phyloP scores from a whole-genome alignment of 2,797 vertebrate species.

The Neomorphus geoffroyi region DNA sequence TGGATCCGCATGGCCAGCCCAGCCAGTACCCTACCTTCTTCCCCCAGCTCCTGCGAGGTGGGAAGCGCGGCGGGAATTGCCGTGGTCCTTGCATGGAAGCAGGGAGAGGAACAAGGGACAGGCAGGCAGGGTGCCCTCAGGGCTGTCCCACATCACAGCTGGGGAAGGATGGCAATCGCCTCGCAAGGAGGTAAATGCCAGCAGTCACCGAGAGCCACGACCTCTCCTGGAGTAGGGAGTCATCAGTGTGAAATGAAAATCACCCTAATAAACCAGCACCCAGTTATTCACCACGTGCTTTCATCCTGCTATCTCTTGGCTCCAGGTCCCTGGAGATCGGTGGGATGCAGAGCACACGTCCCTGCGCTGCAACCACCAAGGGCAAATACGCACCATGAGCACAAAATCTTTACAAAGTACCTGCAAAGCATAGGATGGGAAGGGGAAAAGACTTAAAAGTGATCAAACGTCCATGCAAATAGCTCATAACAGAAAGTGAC shows the following conservation, averaged over 20 bases:
- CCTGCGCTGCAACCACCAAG: not conserved
- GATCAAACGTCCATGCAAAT: not conserved
- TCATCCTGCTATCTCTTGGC: not conserved
- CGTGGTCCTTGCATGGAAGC: rapidly evolving
- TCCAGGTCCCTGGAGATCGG: not conserved
- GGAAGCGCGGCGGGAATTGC: not conserved
- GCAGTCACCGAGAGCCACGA: not conserved
- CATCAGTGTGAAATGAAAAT: not conserved
- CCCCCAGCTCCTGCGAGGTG: not conserved
- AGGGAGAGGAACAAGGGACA: not conserved
- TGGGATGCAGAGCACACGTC: rapidly evolving
- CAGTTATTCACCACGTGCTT: not conserved
- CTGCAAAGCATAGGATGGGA: not conserved
- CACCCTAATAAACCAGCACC: not conserved
- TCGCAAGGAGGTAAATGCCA: not conserved
- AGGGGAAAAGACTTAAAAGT: not conserved
- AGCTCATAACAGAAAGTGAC: not conserved
- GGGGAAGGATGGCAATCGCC: rapidly evolving
- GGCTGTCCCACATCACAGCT: not conserved
- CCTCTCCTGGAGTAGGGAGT: not conserved
- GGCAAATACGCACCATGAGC: not conserved
- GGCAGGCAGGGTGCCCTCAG: not conserved
- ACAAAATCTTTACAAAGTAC: not conserved
- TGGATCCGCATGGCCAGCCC: not conserved
- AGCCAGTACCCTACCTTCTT: not conserved